Base-by-base conservation (phyloP, 1,140 invertebrate genomes). In the Cyclargus thomasi region DNA sequence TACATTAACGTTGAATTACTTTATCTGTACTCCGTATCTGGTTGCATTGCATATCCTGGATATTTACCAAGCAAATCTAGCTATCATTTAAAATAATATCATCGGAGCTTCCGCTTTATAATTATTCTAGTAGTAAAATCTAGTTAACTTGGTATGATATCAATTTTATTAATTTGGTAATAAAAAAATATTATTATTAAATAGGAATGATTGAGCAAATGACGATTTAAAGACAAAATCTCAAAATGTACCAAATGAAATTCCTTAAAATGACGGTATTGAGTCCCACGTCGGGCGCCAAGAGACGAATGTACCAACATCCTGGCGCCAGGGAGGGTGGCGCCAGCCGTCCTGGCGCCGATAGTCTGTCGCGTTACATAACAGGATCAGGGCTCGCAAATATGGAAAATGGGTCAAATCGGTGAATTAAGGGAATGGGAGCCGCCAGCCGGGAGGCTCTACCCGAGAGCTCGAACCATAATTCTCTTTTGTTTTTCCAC, bases 301-400 rank as follows among this genome's bases (percentile, higher is more conserved):
- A 47, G 22, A 59, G 55, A 59, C 18, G 55, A 59, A 59, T 59
- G 55, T 59, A 59, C 55, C 55, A 59, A 59, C 55, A 59, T 59
- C 55, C 55, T 59, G 55, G 55, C 55, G 55, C 55, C 55, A 20
- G 55, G 53, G 55, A 47, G 39, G 57, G 39, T 17, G 70, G 70
- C 70, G 70, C 70, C 70, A 64, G 70, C 63, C 70, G 67, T 23
- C 67, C 36, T 65, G 70, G 70, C 70, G 70, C 70, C 70, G 67
- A 67, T 53, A 66, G 70, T 71, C 70, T 71, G 64, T 53, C 70
- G 70, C 63, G 65, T 71, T 71, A 71, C 70, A 71, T 71, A 71
- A 71, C 70, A 20, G 64, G 59, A 71, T 53, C 66, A 68, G 67
- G 67, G 64, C 67, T 64, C 59, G 66, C 62, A 64, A 68, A 71